phyloP scores from a whole-genome alignment of 2,797 vertebrate species.

The Typhlichthys eigenmanni region DNA sequence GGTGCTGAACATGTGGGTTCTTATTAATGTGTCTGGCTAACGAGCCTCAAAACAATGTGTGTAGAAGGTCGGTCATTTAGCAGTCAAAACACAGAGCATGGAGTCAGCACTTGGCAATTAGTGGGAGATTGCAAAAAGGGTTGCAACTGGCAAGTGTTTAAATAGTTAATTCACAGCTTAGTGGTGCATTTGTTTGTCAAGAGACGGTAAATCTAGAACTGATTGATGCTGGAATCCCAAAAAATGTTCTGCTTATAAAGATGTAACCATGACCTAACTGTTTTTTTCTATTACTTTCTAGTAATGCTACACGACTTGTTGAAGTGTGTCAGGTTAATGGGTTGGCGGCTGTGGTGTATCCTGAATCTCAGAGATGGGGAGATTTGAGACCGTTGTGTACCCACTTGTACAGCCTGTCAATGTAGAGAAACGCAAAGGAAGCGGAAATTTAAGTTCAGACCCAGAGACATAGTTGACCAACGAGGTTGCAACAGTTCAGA shows the following conservation, averaged over 20 bases:
- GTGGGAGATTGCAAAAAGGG: conserved; percentile 22
- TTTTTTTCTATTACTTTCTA: too few species aligned
- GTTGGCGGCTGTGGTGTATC: background rate
- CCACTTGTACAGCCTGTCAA: background rate
- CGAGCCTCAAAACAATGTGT: conserved; percentile 37
- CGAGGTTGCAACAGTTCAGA: conserved; percentile 36
- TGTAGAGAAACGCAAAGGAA: conserved; percentile 16
- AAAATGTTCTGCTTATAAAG: too few species aligned
- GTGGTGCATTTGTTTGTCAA: too few species aligned
- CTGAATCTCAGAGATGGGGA: background rate
- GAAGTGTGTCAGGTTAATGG: too few species aligned
- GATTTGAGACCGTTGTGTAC: background rate
- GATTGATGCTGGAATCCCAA: too few species aligned
- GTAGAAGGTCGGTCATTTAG: conserved; percentile 40
- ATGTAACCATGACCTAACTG: too few species aligned
- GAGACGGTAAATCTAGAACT: too few species aligned
- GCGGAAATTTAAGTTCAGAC: conserved; percentile 37
- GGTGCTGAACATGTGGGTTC: conserved; percentile 34
- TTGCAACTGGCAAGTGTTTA: background rate
- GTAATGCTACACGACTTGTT: too few species aligned
- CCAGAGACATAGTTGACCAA: conserved; percentile 15
- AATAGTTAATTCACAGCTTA: too few species aligned
- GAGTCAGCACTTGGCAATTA: conserved; percentile 40
- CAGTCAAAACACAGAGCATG: conserved; percentile 36
- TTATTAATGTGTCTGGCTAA: conserved; percentile 47